Evolutionary conservation across 1,140 invertebrate genomes (phyloP).

Genomic region (Dendroctonus valens): DNA sequence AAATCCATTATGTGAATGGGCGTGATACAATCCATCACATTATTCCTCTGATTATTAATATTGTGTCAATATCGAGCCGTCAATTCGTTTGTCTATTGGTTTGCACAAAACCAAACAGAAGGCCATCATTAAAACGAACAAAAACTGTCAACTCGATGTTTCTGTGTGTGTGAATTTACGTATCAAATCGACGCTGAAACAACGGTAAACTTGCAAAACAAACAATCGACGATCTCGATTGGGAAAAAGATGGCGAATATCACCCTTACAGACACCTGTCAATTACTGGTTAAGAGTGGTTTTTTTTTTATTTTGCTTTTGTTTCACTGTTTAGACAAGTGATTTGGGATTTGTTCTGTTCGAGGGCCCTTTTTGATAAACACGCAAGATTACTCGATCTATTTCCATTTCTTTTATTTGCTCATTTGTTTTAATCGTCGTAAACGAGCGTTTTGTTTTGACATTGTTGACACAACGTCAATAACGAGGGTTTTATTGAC

Average conservation of each 20-base stretch:
- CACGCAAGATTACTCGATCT: too few relatives aligned
- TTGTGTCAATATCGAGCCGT: not conserved
- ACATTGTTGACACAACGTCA: too few relatives aligned
- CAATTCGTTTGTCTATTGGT: conserved; percentile 11
- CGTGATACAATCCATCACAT: too few relatives aligned
- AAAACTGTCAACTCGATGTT: conserved; percentile 5
- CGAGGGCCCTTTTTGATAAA: too few relatives aligned
- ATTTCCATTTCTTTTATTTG: too few relatives aligned
- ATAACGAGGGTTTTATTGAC: too few relatives aligned
- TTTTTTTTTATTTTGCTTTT: not conserved
- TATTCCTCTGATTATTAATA: too few relatives aligned
- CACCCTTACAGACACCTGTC: conserved; percentile 9
- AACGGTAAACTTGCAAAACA: conserved; percentile 3
- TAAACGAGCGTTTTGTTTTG: too few relatives aligned
- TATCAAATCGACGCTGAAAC: conserved; percentile 5
- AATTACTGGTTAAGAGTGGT: conserved; percentile 1
- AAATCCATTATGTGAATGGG: too few relatives aligned
- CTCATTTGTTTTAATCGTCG: too few relatives aligned
- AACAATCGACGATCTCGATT: conserved; percentile 5
- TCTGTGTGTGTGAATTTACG: conserved; percentile 2
- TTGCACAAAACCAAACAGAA: conserved; percentile 8
- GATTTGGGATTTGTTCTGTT: conserved; percentile 4
- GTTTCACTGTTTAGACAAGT: conserved; percentile 1
- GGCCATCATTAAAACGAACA: conserved; percentile 11
- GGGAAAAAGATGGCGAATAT: conserved; percentile 7